Evolutionary conservation across 2,888 invertebrate species (phyloP).

Genomic region (Arenicola marina): DNA sequence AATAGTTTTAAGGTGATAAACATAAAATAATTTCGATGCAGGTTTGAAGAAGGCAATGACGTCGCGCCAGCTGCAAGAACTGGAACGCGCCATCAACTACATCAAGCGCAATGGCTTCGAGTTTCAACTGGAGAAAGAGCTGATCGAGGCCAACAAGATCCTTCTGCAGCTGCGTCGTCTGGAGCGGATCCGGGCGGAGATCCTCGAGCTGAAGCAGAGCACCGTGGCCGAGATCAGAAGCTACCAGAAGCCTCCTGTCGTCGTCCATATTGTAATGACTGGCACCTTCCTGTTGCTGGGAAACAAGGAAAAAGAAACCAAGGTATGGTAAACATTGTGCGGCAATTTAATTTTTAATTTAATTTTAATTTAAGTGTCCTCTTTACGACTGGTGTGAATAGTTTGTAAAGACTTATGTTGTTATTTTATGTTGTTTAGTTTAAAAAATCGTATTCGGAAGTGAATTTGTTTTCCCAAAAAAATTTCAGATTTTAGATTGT

Average conservation of each 20-base stretch:
- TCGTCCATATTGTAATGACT: conserved; percentile 52
- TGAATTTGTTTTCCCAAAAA: no score
- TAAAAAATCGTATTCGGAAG: no score
- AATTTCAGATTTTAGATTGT: no score
- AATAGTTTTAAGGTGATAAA: no score
- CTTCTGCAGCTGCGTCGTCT: conserved; percentile 36
- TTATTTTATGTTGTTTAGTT: no score
- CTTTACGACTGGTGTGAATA: no score
- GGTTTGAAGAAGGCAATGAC: conserved; percentile 51
- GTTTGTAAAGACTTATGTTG: no score
- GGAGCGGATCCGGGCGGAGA: conserved; percentile 42
- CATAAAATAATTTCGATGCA: no score
- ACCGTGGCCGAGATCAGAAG: conserved; percentile 55
- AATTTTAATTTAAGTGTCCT: no score
- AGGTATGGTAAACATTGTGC: conserved; percentile 43
- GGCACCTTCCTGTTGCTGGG: conserved; percentile 52
- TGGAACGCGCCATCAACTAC: conserved; percentile 51
- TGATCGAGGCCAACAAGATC: conserved; percentile 47
- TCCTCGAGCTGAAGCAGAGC: conserved; percentile 47
- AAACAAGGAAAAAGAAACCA: conserved; percentile 53
- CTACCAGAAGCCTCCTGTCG: conserved; percentile 46
- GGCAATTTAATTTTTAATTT: no score
- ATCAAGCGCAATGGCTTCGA: conserved; percentile 54
- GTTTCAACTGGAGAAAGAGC: conserved; percentile 43
- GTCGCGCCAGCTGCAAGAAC: conserved; percentile 44